phyloP scores from a whole-genome alignment of 1,140 invertebrate genomes.

The Drosophila ambigua region DNA sequence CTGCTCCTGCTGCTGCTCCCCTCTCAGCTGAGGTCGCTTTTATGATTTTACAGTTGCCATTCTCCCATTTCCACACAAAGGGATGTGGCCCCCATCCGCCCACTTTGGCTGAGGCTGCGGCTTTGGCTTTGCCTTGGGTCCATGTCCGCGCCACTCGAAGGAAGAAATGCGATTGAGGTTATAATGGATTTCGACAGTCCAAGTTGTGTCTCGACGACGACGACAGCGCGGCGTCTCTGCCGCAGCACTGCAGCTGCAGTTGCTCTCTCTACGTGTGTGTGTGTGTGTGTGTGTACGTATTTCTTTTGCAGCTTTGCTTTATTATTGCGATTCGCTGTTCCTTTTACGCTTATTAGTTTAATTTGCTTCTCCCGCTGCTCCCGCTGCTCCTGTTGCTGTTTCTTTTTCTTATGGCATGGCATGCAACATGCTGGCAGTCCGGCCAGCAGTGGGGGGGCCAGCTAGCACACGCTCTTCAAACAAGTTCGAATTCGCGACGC shows the following conservation, averaged over 20 bases:
- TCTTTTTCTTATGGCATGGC: too few species aligned
- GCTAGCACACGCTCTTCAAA: conserved; percentile 58
- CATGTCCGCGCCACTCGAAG: conserved; percentile 74
- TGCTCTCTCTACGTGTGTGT: conserved; percentile 6
- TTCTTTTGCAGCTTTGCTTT: conserved; percentile 47
- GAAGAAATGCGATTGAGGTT: conserved; percentile 82
- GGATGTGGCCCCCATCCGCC: too few species aligned
- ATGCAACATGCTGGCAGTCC: conserved; percentile 1
- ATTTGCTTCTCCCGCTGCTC: conserved; percentile 63
- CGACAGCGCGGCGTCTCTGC: conserved; percentile 29
- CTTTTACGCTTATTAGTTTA: conserved; percentile 80
- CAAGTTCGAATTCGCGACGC: conserved; percentile 77
- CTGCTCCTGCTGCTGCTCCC: too few species aligned
- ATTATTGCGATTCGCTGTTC: conserved; percentile 60
- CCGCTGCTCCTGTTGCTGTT: conserved; percentile 16
- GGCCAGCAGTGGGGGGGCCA: conserved; percentile 6
- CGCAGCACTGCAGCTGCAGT: conserved; percentile 38
- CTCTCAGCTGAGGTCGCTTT: too few species aligned
- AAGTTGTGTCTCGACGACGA: conserved; percentile 52
- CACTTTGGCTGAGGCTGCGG: too few species aligned
- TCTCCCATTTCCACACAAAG: too few species aligned
- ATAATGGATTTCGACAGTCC: conserved; percentile 82
- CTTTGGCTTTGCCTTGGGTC: conserved; percentile 7
- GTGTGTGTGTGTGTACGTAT: neutral
- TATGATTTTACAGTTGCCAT: too few species aligned